A percentile compares a stretch with the other conserved stretches of the same genome.
Conservation (phyloP, 2,113 vertebrate species). For the Larimichthys polyactis region DNA sequence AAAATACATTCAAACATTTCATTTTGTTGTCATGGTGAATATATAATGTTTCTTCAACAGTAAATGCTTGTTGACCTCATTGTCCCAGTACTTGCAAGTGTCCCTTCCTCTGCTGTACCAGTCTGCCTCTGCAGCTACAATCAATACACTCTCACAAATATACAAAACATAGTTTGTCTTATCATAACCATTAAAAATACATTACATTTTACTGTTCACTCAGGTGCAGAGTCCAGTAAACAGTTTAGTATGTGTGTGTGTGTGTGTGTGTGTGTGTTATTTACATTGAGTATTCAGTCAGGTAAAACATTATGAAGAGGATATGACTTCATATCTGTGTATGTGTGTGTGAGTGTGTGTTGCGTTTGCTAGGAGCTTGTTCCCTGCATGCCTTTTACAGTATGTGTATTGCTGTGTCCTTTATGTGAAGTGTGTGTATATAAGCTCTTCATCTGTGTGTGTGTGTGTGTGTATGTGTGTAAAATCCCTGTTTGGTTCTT, state of each 20-base stretch:
- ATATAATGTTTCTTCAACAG: not conserved
- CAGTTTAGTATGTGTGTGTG: slow-evolving; percentile 46
- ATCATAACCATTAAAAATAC: slow-evolving; percentile 75
- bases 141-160: slow-evolving; percentile 72
- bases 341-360: slow-evolving; percentile 20
- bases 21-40: not conserved
- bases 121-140: slow-evolving; percentile 53
- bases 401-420: slow-evolving; percentile 54
- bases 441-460: not conserved
- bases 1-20: no score
- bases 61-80: slow-evolving; percentile 1
- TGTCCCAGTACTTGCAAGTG: slow-evolving; percentile 31
- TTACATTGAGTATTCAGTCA: slow-evolving; percentile 52
- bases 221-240: slow-evolving; percentile 46
- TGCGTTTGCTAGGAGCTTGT: slow-evolving; percentile 14
- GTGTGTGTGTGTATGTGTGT: not conserved
- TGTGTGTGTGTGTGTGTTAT: slow-evolving; percentile 46
- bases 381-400: slow-evolving; percentile 49
- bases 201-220: slow-evolving; percentile 62
- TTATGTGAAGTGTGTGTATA: slow-evolving; percentile 28
- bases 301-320: slow-evolving; percentile 38
- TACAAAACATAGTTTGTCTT: slow-evolving; percentile 78
- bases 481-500: slow-evolving; percentile 9
- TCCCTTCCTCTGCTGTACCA: slow-evolving; percentile 36
- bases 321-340: not conserved